Base-by-base conservation (phyloP, 1,140 invertebrate species). In the Agraylea sexmaculata region DNA sequence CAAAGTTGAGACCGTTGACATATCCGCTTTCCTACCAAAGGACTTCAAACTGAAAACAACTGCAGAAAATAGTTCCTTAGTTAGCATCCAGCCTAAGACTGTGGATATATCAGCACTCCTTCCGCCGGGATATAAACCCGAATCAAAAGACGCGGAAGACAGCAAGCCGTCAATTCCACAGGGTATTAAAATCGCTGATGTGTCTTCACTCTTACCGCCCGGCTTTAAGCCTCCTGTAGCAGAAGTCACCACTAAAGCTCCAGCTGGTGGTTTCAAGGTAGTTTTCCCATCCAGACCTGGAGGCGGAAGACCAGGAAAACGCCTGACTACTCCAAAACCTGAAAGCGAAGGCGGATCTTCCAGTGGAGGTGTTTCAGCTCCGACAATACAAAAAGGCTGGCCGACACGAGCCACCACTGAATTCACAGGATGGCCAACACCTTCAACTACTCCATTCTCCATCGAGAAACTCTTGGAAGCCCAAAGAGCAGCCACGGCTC, bases 391-490 rank as follows among this genome's bases (percentile, higher is more conserved):
- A 37, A 86, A 83, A 58, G 84, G 83, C 44, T 86, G 82, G 72
- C 84, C 85, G 1, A 74, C 71, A 7, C 79, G 87, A 59, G 78
- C 79, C 31, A 85, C 83, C 11, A 89, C 86, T 2, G 82, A 86
- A 57, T 90, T 90, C 51, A 87, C 84, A 7, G 86, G 85, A 12
- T 90, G 85, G 85, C 83, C 86, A 8, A 83, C 84, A 4, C 75
- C 79, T 3, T 80, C 83, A 1, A 87, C 85, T 0, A 87, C 83
- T 0, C 83, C 84, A 4, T 78, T 87, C 33, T 85, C 83, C 0
- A 81, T 86, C 28, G 83, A 86, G 53, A 83, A 84, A 55, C 59
- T 87, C 1, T 54, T 86, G 27, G 80, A 81, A 53, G 71, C 74
- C n/a, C 80, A 81, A 21, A 70, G 74, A 44, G 74, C 73, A 11